Evolutionary conservation across 2,113 vertebrate genomes (phyloP), one percentile per base, ranked within the genome.

Genomic region (Rhipidura dahli): DNA sequence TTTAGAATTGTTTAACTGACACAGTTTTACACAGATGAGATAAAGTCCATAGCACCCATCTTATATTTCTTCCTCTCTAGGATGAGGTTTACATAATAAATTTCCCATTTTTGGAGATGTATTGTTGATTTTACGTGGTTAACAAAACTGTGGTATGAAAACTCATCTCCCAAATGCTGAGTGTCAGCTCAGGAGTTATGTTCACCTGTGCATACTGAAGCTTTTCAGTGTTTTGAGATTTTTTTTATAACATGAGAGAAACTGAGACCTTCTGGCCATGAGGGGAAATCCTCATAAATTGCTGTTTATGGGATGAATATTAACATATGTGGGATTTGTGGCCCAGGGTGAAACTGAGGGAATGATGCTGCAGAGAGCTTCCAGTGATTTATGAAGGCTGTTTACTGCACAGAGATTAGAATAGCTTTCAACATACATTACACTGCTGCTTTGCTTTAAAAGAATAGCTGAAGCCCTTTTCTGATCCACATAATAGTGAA

Each of bases 401-500:
- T 92, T 94, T 88, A 90, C 44, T 90, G 57, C 76, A 63, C 19
- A 49, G 68, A 80, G 83, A 91, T 92, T 92, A 81, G 51, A 90
- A 82, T 13, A 76, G 84, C 39, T 95, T 94, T 91, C 88, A 78
- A 35, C 76, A 89, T 80, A 80, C 69, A 77, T 93, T 92, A 64
- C 68, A 65, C 50, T 88, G 68, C 54, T 80, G 37, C 53, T 96
- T 90, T 83, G 64, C 87, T 96, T 95, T 87, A 80, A 76, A 83
- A 93, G 71, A 96, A 94, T 66, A 93, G 79, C 82, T 80, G 60
- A 70, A 89, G 59, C 60, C 59, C 60, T 96, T 93, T 90, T 93
- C 85, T 68, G 79, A 77, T 94, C 66, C 82, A 77, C 57, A 66
- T 93, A 94, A 96, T 64, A 95, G 95, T 82, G 93, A 93, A 96